Base-by-base conservation (phyloP, 2,888 invertebrate genomes). In the Anorthoa munda region DNA sequence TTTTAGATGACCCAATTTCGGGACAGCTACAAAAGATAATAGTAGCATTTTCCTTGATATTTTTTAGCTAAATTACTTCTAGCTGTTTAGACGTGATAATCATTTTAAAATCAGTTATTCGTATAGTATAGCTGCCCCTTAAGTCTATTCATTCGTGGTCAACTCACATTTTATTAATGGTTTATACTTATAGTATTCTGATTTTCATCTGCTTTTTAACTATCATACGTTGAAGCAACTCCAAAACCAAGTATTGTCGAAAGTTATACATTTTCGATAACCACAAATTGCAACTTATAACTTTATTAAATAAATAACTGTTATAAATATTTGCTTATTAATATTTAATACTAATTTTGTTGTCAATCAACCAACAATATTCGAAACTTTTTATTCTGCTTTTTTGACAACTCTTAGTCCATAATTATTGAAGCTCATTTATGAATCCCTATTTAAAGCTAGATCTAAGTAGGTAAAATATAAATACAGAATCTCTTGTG, bases 331-430 rank as follows among this genome's bases (percentile, higher is more conserved):
- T 55, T 18, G 0, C 21, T 46, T 55, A 65, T 31, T 60, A 12
- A 61, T 73, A 63, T 75, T 60, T 81, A 77, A 77, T 77, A 77
- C 81, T 61, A 81, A 26, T 61, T 51, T 75, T 45, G 12, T 4
- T 66, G 18, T 53, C 18, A 39, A 13, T 51, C 21, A 39, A 48
- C 18, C 26, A 48, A 39, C 48, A 73, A 58, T 74, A 59, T 64
- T 53, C 39, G n/a, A 73, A 56, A 31, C 26, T 13, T 72, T 18
- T 1, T 2, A 45, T 51, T 58, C 15, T 21, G 0, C 11, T 13
- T 79, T 39, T 11, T 46, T 18, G 3, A 39, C 21, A 2, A 15
- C 23, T 68, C 15, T 15, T 61, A 45, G n/a, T n/a, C 15, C 4
- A 21, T 39, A 31, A 2, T 21, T 51, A 23, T 26, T 26, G 17